Base-by-base conservation (phyloP, 1,140 invertebrate genomes). In the Spodoptera litura region DNA sequence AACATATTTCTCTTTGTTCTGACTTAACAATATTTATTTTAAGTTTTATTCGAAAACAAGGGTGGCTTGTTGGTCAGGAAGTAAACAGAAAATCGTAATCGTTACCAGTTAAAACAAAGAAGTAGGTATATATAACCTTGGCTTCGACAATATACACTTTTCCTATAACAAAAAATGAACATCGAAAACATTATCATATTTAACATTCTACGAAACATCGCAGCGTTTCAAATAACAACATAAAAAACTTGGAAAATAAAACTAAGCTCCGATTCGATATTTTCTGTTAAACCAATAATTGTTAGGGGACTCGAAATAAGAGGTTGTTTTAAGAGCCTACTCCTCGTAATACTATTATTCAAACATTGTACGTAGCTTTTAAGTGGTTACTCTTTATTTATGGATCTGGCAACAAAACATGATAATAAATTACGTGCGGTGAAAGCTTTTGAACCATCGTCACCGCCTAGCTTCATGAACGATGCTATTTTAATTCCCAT, bases 331-430 rank as follows among this genome's bases (percentile, higher is more conserved):
- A 74, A 61, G 59, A 74, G 38, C 71, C 68, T 55, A 20, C 27
- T 61, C 13, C 27, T 61, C 13, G 38, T 62, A 64, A 62, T 62
- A 71, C 49, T 78, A 62, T 72, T 78, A 78, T 64, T 72, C 49
- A 78, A 59, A 27, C 44, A 59, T 31, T 53, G 56, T 12, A 20
- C 52, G 49, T 71, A 59, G 64, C 76, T 78, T 78, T 59, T 78
- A 78, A 71, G 64, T 70, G 52, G 52, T 77, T 66, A 78, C 55
- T 38, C 44, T 70, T 78, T 72, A 78, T 72, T 72, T 78, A 78
- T 68, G 35, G 68, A 71, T 25, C 49, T 61, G 20, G 49, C 55
- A 38, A 49, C 58, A 78, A 62, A 78, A 78, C 77, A 78, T 61
- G 77, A 62, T 64, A 78, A 78, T 72, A 78, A 78, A 78, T 78